Evolutionary conservation across 1,140 invertebrate genomes (phyloP).

Genomic region (Solenopsis invicta): DNA sequence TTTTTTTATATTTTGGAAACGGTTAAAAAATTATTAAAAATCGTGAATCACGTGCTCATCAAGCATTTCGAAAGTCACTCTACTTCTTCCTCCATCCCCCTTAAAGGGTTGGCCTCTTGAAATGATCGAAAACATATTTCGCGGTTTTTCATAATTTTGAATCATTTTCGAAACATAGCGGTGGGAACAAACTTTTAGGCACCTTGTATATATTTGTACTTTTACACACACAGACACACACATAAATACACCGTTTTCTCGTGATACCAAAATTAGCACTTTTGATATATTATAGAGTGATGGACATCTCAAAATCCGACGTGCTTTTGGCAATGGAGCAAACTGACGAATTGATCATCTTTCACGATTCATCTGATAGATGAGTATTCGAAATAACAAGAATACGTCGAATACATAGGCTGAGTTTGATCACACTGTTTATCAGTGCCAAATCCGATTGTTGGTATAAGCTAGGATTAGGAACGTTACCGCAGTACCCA

Average conservation of each 20-base stretch:
- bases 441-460: slow-evolving; percentile 72
- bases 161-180: no score
- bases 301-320: neutral
- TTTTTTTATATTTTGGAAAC: no score
- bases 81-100: no score
- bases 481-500: slow-evolving; percentile 23
- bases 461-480: slow-evolving; percentile 76
- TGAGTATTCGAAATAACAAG: slow-evolving; percentile 55
- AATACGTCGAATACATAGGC: slow-evolving; percentile 15
- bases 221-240: no score
- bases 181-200: no score
- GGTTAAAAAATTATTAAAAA: no score
- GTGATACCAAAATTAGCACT: neutral
- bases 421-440: slow-evolving; percentile 62
- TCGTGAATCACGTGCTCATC: no score
- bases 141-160: no score
- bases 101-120: no score
- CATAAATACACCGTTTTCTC: neutral
- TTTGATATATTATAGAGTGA: neutral
- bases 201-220: no score
- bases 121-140: no score
- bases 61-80: no score
- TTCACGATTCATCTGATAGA: neutral
- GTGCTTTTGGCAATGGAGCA: slow-evolving; percentile 19
- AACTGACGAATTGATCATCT: slow-evolving; percentile 53